Conservation (phyloP, 2,113 vertebrate genomes). For the Phalacrocorax pelagicus region DNA sequence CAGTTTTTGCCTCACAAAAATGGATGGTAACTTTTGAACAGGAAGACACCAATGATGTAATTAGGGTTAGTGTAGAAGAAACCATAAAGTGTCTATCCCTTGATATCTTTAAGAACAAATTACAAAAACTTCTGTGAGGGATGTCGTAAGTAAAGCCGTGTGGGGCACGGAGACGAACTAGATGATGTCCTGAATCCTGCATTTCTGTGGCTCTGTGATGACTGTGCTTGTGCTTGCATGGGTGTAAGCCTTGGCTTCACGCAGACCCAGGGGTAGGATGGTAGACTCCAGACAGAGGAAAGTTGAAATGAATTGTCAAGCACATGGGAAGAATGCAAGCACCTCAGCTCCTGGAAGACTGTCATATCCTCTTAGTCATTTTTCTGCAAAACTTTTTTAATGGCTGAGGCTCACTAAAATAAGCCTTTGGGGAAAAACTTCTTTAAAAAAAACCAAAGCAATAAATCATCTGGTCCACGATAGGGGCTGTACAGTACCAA, state of each 20-base stretch:
- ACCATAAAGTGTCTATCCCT: neutral
- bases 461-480: neutral
- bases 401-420: neutral
- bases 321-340: rapidly evolving
- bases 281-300: neutral
- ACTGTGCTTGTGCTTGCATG: neutral
- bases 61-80: neutral
- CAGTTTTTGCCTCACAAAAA: neutral
- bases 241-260: neutral
- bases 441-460: neutral
- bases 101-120: neutral
- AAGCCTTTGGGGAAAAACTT: neutral
- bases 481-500: neutral
- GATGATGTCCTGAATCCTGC: neutral
- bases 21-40: neutral
- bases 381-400: neutral
- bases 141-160: neutral
- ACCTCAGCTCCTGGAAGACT: neutral
- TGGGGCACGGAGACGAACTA: neutral
- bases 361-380: neutral
- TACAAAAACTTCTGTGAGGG: neutral
- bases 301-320: neutral
- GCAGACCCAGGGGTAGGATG: neutral
- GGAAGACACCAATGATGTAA: neutral
- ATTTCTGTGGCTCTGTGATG: neutral